phyloP scores from a whole-genome alignment of 2,113 vertebrate genomes.

The Gallinago paraguaiae region DNA sequence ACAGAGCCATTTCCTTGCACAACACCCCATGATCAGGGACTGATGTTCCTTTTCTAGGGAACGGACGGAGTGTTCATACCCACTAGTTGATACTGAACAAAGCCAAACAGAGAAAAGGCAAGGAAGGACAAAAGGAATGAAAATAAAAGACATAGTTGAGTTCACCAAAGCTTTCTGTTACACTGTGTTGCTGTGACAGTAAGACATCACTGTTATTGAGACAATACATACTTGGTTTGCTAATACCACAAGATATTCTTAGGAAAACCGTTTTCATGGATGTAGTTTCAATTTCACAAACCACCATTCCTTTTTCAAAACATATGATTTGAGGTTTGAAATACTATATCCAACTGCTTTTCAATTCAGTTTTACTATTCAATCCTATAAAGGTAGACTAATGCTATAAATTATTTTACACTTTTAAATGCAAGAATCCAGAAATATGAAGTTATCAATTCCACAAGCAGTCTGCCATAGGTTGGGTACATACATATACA shows the following conservation, averaged over 20 bases:
- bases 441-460: not conserved
- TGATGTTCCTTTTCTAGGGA: not conserved
- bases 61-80: not conserved
- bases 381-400: not conserved
- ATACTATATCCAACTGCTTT: not conserved
- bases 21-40: not conserved
- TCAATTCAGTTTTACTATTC: not conserved
- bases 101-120: not conserved
- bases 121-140: not conserved
- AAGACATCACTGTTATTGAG: not conserved
- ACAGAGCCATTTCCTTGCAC: not conserved
- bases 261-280: not conserved
- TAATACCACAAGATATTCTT: not conserved
- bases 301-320: not conserved
- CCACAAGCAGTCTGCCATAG: not conserved
- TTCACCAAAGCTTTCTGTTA: not conserved
- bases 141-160: not conserved
- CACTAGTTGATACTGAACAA: not conserved
- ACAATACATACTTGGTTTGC: not conserved
- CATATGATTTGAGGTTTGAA: not conserved
- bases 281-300: not conserved
- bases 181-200: not conserved
- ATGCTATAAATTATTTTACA: not conserved
- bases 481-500: not conserved
- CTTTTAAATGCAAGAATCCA: not conserved